A percentile compares a stretch with the other conserved stretches of the same genome.
These are phyloP conservation scores for Penaeus vannamei DNA, from an alignment of 1,140 invertebrate species.

Conservation along the genomic window DNA sequence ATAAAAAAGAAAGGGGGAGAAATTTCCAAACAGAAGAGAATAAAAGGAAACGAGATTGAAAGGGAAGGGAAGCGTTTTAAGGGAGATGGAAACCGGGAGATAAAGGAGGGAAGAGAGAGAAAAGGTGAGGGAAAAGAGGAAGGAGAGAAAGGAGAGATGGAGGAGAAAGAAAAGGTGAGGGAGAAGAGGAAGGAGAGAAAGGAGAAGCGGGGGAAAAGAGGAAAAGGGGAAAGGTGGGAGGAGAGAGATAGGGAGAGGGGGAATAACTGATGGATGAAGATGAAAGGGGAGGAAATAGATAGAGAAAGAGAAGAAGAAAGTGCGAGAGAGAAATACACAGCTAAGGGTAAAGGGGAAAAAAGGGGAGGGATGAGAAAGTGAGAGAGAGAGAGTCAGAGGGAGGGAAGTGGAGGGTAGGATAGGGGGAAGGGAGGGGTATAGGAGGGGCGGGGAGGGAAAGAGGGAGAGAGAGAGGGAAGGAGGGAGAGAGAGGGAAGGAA, in stretches of 20 bases:
- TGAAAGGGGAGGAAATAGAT: not conserved
- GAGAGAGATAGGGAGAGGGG: not conserved
- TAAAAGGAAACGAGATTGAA: too few relatives aligned
- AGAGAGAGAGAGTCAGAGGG: too few relatives aligned
- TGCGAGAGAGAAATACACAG: not conserved
- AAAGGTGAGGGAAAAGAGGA: not conserved
- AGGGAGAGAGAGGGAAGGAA: not conserved
- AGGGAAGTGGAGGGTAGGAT: not conserved
- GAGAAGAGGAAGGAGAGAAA: not conserved
- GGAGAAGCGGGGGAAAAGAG: not conserved
- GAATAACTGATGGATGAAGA: too few relatives aligned
- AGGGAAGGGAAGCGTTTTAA: too few relatives aligned
- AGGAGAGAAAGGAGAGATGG: not conserved
- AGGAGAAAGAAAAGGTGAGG: not conserved
- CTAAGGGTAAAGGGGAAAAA: not conserved
- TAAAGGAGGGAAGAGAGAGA: constrained; percentile 18
- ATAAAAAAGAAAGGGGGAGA: too few relatives aligned
- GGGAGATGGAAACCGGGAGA: not conserved
- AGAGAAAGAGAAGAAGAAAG: too few relatives aligned
- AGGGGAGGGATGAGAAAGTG: not conserved
- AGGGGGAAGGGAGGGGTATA: not conserved
- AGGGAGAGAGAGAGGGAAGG: not conserved
- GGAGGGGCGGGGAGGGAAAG: not conserved
- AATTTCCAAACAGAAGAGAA: too few relatives aligned
- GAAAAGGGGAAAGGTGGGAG: not conserved